A percentile compares a stretch with the other conserved stretches of the same genome.
Conservation (phyloP, 2,888 invertebrate species). For the Gastrophysa polygoni region DNA sequence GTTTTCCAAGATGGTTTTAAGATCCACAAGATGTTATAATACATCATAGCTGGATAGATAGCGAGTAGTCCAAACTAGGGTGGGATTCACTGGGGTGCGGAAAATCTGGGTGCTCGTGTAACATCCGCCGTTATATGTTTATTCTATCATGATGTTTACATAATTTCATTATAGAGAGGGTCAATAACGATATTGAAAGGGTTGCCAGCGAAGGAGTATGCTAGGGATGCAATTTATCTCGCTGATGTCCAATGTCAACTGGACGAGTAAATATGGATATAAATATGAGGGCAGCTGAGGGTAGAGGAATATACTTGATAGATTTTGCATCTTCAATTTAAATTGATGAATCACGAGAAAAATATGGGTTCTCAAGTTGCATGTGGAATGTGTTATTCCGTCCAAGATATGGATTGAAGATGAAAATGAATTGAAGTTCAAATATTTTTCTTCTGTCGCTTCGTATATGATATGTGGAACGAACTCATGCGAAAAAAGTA, state of each 20-base stretch:
- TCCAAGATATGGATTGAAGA: no score
- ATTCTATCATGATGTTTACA: neutral
- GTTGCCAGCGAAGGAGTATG: neutral
- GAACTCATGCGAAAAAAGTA: no score
- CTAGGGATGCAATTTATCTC: neutral
- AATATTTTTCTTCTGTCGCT: no score
- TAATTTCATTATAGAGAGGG: neutral
- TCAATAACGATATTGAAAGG: neutral
- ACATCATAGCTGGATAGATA: neutral
- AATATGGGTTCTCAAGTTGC: no score
- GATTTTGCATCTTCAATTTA: no score
- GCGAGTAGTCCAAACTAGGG: neutral
- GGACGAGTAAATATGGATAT: neutral
- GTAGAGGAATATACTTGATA: neutral
- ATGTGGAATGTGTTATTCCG: no score
- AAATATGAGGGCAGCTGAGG: neutral
- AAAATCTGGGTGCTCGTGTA: neutral
- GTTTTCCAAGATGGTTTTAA: no score
- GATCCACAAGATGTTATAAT: neutral
- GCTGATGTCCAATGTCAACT: neutral
- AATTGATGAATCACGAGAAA: no score
- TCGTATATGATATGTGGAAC: no score
- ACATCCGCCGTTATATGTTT: neutral
- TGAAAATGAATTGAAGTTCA: no score
- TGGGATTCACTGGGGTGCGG: neutral